Percentiles rank a stretch among this genome's conserved stretches.
phyloP scores from a whole-genome alignment of 2,888 invertebrate genomes.

The Drosophila atripex region DNA sequence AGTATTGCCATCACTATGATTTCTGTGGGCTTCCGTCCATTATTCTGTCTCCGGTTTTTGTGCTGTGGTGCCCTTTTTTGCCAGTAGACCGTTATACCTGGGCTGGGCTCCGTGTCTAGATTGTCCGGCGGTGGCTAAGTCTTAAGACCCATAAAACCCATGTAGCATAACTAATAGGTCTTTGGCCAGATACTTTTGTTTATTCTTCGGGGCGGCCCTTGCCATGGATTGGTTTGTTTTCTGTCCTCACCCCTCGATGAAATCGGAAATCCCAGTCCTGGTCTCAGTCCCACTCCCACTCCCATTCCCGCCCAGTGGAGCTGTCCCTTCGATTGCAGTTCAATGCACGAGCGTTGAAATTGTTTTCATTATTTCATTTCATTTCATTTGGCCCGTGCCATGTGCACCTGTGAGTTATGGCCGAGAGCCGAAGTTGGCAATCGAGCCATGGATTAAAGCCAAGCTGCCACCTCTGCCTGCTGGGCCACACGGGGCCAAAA shows the following conservation, averaged over 20 bases:
- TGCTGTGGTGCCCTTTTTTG: neutral
- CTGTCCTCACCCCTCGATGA: too few species aligned
- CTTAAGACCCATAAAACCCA: slow-evolving; percentile 56
- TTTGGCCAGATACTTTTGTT: slow-evolving; percentile 49
- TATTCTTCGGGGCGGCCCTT: slow-evolving; percentile 16
- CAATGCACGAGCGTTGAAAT: slow-evolving; percentile 66
- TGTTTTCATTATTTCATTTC: slow-evolving; percentile 76
- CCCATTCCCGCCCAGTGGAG: too few species aligned
- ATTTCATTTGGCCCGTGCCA: slow-evolving; percentile 50
- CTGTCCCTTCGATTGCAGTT: slow-evolving; percentile 55
- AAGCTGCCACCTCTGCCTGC: slow-evolving; percentile 18
- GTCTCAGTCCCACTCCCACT: neutral
- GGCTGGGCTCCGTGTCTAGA: slow-evolving; percentile 23
- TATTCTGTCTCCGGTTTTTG: slow-evolving; percentile 1
- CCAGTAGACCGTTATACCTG: neutral
- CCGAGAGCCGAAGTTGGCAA: slow-evolving; percentile 20
- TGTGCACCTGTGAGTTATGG: slow-evolving; percentile 67
- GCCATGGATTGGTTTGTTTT: neutral
- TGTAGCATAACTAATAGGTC: slow-evolving; percentile 64
- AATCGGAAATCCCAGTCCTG: neutral
- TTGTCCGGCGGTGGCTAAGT: slow-evolving; percentile 38
- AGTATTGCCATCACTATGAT: neutral
- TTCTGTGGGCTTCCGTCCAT: neutral
- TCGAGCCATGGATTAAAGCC: slow-evolving; percentile 39
- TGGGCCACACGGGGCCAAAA: neutral